Conservation (phyloP, 2,113 vertebrate genomes). For the Ptilonorhynchus violaceus region DNA sequence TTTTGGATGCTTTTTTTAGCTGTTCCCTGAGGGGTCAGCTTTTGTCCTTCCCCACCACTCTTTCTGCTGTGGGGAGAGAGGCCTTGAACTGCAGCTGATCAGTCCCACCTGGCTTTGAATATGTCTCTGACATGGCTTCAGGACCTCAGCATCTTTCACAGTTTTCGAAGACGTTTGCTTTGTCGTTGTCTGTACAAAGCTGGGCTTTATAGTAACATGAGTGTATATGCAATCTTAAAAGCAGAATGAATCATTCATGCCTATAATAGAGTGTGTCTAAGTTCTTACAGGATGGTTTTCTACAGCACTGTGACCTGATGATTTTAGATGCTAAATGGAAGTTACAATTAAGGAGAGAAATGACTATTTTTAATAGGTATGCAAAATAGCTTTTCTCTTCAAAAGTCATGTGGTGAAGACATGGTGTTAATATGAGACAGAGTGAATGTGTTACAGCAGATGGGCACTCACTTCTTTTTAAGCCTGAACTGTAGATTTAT, state of each 20-base stretch:
- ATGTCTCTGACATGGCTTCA: not conserved
- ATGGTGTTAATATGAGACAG: not conserved
- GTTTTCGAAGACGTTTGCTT: not conserved
- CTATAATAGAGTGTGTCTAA: not conserved
- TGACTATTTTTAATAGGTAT: not conserved
- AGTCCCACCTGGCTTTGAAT: constrained; percentile 16
- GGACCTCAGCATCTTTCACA: not conserved
- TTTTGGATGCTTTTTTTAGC: constrained; percentile 56
- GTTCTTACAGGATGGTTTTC: not conserved
- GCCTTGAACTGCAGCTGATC: constrained; percentile 11
- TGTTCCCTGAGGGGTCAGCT: constrained; percentile 55
- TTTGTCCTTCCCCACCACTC: constrained; percentile 23
- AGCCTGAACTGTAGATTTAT: not conserved
- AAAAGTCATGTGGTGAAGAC: not conserved
- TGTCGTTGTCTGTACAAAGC: not conserved
- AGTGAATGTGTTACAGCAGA: not conserved
- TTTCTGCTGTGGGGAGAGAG: not conserved
- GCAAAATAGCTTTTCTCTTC: not conserved
- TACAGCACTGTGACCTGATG: not conserved
- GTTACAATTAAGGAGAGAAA: not conserved
- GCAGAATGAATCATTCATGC: not conserved
- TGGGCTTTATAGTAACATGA: not conserved
- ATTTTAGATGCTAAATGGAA: not conserved
- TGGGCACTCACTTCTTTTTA: not conserved
- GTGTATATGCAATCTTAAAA: not conserved